A percentile compares a stretch with the other conserved stretches of the same genome.
Conservation (phyloP, 1,140 invertebrate species). For the Pseudomyrmex flavicornis region DNA sequence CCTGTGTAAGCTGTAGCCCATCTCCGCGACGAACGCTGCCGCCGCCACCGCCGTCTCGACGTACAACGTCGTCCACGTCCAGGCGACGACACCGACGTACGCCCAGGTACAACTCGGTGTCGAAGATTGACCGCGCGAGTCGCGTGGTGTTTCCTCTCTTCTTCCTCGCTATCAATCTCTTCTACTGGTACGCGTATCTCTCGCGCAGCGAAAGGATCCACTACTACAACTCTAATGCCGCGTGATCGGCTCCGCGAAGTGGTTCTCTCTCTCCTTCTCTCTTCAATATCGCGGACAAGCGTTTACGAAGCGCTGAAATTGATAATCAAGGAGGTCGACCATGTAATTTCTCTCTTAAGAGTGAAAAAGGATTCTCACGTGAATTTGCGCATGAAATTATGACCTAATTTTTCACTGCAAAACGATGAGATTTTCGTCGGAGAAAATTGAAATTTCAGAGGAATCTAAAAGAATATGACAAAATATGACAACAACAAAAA, state of each 20-base stretch:
- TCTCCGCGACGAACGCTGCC: conserved; percentile 65
- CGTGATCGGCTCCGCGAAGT: neutral
- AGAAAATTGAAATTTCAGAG: too few species aligned
- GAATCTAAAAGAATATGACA: neutral
- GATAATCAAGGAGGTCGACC: neutral
- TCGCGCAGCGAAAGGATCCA: conserved; percentile 87
- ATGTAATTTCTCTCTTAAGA: neutral
- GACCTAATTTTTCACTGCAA: neutral
- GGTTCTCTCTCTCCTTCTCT: neutral
- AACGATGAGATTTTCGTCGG: too few species aligned
- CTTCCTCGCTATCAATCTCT: conserved; percentile 91
- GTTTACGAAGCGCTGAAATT: neutral
- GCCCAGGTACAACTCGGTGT: conserved; percentile 91
- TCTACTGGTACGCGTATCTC: conserved; percentile 92
- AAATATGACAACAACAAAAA: neutral
- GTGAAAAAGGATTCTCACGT: neutral
- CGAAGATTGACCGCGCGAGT: conserved; percentile 91
- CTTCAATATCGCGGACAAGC: neutral
- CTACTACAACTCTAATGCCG: conserved; percentile 71
- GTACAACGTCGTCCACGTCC: conserved; percentile 80
- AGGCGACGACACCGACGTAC: conserved; percentile 85
- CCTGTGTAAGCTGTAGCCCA: conserved; percentile 77
- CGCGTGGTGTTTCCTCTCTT: conserved; percentile 91
- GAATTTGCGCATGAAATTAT: neutral
- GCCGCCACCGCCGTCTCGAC: conserved; percentile 75